These are phyloP conservation scores for Petrolisthes cinctipes DNA, from an alignment of 2,888 invertebrate genomes.

Conservation along the genomic window DNA sequence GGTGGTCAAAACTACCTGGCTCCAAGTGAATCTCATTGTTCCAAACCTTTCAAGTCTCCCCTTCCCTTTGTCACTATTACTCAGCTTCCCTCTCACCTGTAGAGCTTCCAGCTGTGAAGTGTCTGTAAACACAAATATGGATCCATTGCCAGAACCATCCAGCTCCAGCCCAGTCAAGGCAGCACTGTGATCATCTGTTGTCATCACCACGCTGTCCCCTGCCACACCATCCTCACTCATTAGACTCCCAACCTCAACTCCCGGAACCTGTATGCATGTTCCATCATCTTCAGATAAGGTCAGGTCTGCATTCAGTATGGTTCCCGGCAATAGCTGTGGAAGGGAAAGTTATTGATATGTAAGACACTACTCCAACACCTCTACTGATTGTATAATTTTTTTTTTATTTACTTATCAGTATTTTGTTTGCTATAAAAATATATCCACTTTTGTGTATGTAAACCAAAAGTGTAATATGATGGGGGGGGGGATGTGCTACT, in stretches of 20 bases:
- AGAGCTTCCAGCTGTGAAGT: constrained; percentile 51
- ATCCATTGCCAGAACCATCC: constrained; percentile 43
- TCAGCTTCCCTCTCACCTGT: constrained; percentile 41
- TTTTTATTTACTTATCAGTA: too few relatives aligned
- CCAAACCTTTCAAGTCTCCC: background rate
- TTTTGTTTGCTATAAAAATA: too few relatives aligned
- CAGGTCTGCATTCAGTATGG: constrained; percentile 30
- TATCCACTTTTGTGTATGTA: too few relatives aligned
- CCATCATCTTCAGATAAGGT: constrained; percentile 28
- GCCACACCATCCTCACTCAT: constrained; percentile 19
- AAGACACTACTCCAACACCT: too few relatives aligned
- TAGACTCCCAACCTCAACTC: constrained; percentile 28
- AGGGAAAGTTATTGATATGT: background rate
- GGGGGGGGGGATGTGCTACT: too few relatives aligned
- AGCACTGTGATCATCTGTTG: constrained; percentile 23
- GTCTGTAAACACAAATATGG: constrained; percentile 54
- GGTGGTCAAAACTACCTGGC: too few relatives aligned
- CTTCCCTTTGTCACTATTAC: background rate
- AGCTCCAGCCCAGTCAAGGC: constrained; percentile 44
- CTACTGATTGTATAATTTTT: too few relatives aligned
- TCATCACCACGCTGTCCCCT: constrained; percentile 20
- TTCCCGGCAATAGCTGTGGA: constrained; percentile 23
- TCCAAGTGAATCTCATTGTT: too few relatives aligned
- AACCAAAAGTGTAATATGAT: too few relatives aligned
- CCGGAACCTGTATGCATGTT: constrained; percentile 22